These are phyloP conservation scores for Fabriciana adippe DNA, from an alignment of 2,888 invertebrate genomes.

Conservation along the genomic window DNA sequence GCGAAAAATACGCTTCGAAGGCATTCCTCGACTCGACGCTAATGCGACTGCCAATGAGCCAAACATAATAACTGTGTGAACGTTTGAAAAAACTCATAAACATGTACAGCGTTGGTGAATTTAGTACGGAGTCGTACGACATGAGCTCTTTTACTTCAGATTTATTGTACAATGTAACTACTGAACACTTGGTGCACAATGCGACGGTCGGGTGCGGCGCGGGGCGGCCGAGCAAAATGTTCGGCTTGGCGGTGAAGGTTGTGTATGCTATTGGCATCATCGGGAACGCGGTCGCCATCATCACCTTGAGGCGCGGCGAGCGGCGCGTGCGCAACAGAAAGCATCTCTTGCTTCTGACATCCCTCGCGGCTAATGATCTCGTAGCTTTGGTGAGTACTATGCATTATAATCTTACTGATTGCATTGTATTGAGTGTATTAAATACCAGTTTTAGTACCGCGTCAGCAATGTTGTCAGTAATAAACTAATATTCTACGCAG, in stretches of 20 bases:
- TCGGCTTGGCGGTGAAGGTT: conserved; percentile 70
- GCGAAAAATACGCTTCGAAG: conserved; percentile 14
- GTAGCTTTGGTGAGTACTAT: conserved; percentile 80
- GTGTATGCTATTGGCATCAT: conserved; percentile 86
- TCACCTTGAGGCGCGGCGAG: conserved; percentile 87
- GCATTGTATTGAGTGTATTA: too few relatives aligned
- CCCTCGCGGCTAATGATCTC: conserved; percentile 90
- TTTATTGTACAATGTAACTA: background rate
- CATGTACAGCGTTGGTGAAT: conserved; percentile 24
- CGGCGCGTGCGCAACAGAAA: conserved; percentile 89
- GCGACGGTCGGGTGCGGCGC: conserved; percentile 35
- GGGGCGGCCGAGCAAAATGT: conserved; percentile 37
- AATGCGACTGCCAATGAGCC: background rate
- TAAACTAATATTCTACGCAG: too few relatives aligned
- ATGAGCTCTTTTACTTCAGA: background rate
- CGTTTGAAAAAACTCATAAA: conserved; percentile 3
- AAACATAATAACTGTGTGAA: background rate
- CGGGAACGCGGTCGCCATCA: conserved; percentile 89
- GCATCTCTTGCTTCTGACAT: conserved; percentile 90
- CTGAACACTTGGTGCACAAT: conserved; percentile 25
- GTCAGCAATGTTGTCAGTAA: too few relatives aligned
- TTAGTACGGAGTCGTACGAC: conserved; percentile 19
- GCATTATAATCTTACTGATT: too few relatives aligned
- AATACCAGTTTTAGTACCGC: too few relatives aligned
- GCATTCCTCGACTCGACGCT: conserved; percentile 19